phyloP scores from a whole-genome alignment of 2,888 invertebrate genomes.

The Cephonodes hylas region DNA sequence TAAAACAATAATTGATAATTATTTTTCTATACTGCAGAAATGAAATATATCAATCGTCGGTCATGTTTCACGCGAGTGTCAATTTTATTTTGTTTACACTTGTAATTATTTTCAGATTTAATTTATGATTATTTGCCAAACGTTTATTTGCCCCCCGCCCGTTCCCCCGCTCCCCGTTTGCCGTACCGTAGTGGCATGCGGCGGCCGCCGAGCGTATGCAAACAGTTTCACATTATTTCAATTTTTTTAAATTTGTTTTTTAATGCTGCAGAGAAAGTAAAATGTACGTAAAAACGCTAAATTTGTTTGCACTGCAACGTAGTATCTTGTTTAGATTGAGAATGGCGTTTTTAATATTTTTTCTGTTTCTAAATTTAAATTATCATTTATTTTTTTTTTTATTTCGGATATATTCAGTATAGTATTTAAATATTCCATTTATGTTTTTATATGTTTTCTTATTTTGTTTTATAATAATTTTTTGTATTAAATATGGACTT shows the following conservation, averaged over 20 bases:
- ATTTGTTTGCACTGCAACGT: constrained; percentile 23
- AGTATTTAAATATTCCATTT: too few relatives aligned
- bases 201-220: constrained; percentile 35
- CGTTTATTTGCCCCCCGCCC: constrained; percentile 36
- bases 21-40: background rate
- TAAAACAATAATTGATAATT: background rate
- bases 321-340: constrained; percentile 31
- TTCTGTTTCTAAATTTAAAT: constrained; percentile 23
- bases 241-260: constrained; percentile 41
- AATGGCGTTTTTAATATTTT: constrained; percentile 49
- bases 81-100: constrained; percentile 8
- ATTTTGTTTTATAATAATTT: background rate
- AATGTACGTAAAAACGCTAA: constrained; percentile 54
- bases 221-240: constrained; percentile 14
- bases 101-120: constrained; percentile 3
- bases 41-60: background rate
- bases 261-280: constrained; percentile 76
- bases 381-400: too few relatives aligned
- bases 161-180: constrained; percentile 19
- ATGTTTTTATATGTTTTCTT: background rate
- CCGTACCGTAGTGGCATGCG: constrained; percentile 49
- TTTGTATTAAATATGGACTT: background rate
- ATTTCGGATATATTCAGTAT: too few relatives aligned
- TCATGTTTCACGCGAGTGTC: background rate
- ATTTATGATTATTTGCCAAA: constrained; percentile 42